Percentiles rank a stretch among this genome's conserved stretches.
phyloP scores from a whole-genome alignment of 1,140 invertebrate species.

The Sinonovacula constricta region DNA sequence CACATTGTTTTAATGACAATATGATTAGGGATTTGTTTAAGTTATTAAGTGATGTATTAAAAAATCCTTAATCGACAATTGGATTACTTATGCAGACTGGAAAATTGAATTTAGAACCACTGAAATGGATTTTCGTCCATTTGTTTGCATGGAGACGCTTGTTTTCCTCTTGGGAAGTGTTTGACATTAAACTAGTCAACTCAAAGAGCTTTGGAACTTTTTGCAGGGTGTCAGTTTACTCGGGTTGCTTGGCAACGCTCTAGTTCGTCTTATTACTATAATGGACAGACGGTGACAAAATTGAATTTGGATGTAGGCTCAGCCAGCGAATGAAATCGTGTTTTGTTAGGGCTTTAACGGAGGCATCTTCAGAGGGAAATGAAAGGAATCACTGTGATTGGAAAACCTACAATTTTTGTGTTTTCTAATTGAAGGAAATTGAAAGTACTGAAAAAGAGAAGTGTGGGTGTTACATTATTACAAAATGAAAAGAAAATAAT shows the following conservation, averaged over 20 bases:
- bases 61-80: neutral
- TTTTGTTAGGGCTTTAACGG: neutral
- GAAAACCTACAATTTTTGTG: neutral
- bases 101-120: neutral
- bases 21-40: too few species aligned
- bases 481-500: neutral
- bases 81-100: neutral
- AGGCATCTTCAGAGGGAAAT: neutral
- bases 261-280: constrained; percentile 41
- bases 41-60: too few species aligned
- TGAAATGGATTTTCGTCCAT: constrained; percentile 38
- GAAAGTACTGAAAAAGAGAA: neutral
- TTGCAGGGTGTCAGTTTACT: constrained; percentile 40
- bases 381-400: neutral
- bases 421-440: neutral
- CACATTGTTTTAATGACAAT: too few species aligned
- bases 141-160: constrained; percentile 20
- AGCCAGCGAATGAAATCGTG: neutral
- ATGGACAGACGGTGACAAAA: constrained; percentile 43
- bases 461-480: neutral
- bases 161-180: constrained; percentile 5
- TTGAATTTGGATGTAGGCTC: constrained; percentile 34
- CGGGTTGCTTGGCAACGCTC: constrained; percentile 27
- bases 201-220: constrained; percentile 29
- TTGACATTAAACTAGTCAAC: constrained; percentile 37